Evolutionary conservation across 2,113 vertebrate genomes (phyloP).

Genomic region (Diglossa brunneiventris): DNA sequence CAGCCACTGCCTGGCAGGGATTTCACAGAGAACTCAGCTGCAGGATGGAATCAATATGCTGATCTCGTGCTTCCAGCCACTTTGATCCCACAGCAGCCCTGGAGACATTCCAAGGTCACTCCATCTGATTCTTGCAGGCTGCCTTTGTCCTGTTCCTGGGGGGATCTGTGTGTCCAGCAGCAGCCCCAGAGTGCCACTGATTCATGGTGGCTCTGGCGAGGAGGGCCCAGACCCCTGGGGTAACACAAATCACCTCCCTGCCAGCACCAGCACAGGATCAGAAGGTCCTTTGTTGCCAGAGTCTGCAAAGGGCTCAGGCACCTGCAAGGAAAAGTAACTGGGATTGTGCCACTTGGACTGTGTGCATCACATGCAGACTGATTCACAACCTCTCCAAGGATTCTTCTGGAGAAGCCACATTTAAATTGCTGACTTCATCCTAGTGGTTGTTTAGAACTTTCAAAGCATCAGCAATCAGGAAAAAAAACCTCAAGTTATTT

Average conservation of each 20-base stretch:
- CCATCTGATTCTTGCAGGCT: neutral
- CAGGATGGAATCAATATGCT: neutral
- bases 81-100: neutral
- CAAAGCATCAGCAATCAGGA: neutral
- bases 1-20: neutral
- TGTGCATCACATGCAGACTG: too few species aligned
- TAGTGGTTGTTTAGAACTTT: neutral
- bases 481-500: neutral
- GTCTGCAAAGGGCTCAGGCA: neutral
- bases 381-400: neutral
- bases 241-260: neutral
- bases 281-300: neutral
- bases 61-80: neutral
- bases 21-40: neutral
- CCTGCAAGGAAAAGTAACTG: neutral
- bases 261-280: neutral
- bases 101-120: neutral
- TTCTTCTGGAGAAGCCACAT: neutral
- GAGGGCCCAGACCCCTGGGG: neutral
- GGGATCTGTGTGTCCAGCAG: fast-evolving
- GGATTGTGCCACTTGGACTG: neutral
- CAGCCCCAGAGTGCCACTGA: neutral
- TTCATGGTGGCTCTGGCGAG: neutral
- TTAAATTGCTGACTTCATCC: fast-evolving
- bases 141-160: neutral